Evolutionary conservation across 2,888 invertebrate genomes (phyloP).

Genomic region (Mythimna ferrago): DNA sequence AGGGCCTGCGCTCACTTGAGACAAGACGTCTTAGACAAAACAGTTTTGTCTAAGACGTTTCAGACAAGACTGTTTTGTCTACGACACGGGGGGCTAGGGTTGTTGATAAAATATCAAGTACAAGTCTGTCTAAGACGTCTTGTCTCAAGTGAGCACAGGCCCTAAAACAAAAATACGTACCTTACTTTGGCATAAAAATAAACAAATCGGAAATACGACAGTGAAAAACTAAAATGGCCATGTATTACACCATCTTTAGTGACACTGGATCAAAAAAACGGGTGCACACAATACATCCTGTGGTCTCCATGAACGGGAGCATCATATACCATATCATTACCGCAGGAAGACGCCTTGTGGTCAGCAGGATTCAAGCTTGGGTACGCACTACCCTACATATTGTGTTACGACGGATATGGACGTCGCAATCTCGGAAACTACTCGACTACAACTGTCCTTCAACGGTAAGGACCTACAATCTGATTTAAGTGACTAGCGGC

Average conservation of each 20-base stretch:
- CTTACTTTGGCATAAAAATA: too few relatives aligned
- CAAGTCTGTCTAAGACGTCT: too few relatives aligned
- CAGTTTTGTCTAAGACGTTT: too few relatives aligned
- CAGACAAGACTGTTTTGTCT: too few relatives aligned
- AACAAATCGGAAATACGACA: too few relatives aligned
- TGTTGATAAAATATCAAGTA: too few relatives aligned
- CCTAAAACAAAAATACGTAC: too few relatives aligned
- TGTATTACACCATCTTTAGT: neutral
- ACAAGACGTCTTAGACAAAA: too few relatives aligned
- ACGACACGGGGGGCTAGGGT: too few relatives aligned
- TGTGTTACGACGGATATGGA: slow-evolving; percentile 42
- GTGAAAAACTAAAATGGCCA: neutral
- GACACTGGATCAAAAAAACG: slow-evolving; percentile 18
- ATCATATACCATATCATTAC: slow-evolving; percentile 55
- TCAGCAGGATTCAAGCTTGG: slow-evolving; percentile 63
- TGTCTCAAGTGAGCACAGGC: too few relatives aligned
- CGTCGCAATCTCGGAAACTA: slow-evolving; percentile 42
- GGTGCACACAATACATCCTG: slow-evolving; percentile 24
- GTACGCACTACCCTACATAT: slow-evolving; percentile 57
- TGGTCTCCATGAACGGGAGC: slow-evolving; percentile 30
- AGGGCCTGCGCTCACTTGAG: too few relatives aligned
- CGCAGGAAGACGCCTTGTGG: slow-evolving; percentile 58
- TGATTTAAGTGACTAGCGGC: neutral
- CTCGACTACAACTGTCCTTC: neutral
- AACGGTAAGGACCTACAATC: neutral